Evolutionary conservation across 2,888 invertebrate species (phyloP).

Genomic region (Drosophila formosana): DNA sequence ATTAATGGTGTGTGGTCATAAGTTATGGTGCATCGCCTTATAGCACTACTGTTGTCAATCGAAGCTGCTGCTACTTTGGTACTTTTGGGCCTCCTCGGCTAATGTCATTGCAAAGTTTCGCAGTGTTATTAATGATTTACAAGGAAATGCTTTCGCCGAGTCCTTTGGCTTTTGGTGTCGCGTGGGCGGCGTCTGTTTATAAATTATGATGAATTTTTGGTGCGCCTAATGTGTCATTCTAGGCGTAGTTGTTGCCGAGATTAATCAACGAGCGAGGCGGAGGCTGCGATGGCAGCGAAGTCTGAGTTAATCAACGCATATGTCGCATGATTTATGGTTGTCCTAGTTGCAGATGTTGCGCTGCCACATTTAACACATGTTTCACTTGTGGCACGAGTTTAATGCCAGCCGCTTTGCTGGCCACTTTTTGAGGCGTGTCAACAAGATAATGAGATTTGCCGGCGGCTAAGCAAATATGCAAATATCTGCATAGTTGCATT

Average conservation of each 20-base stretch:
- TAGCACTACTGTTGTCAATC: not conserved
- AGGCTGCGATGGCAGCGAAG: not conserved
- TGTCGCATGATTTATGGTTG: constrained; percentile 63
- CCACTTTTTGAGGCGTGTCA: constrained; percentile 64
- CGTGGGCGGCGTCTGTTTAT: constrained; percentile 29
- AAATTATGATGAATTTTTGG: constrained; percentile 66
- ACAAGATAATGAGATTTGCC: constrained; percentile 72
- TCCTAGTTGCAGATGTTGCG: constrained; percentile 12
- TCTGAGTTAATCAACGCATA: constrained; percentile 61
- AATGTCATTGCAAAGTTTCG: constrained; percentile 39
- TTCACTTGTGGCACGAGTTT: constrained; percentile 9
- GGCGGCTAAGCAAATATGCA: constrained; percentile 51
- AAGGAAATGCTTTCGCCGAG: constrained; percentile 33
- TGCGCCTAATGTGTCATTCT: constrained; percentile 57
- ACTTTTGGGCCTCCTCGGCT: not conserved
- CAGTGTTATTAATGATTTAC: constrained; percentile 62
- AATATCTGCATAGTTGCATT: constrained; percentile 43
- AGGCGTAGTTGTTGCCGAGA: constrained; percentile 33
- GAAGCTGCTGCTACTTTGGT: not conserved
- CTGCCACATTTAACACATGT: constrained; percentile 48
- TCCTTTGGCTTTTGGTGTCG: constrained; percentile 35
- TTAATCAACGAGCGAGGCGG: constrained; percentile 39
- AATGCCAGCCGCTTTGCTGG: constrained; percentile 2
- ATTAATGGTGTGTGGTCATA: not conserved
- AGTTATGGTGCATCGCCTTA: too few relatives aligned